Evolutionary conservation across 2,888 invertebrate genomes (phyloP), one percentile per base, ranked within the genome.

Genomic region (Tenthredo notha): DNA sequence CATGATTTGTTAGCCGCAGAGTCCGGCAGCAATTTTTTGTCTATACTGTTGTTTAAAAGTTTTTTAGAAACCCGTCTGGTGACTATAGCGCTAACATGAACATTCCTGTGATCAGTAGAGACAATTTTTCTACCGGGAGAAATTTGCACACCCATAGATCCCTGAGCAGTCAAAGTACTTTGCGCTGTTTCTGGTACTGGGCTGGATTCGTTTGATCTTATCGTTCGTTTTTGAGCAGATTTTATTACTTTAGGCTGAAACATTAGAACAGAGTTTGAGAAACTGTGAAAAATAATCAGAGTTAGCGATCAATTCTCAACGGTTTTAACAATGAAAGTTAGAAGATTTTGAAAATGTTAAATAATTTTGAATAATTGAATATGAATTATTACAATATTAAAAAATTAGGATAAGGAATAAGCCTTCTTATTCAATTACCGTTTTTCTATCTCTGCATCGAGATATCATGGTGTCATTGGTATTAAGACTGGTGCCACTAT

Each of bases 21-120:
- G 25, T 50, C 50, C 1, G 29, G 18, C 33, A 50, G 29, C 15
- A n/a, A 37, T 33, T 54, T 33, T 6, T 54, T 54, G 18, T 78
- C 54, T 6, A 18, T 12, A 40, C 21, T 37, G 40, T 80, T 61
- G 21, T 80, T 80, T 61, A 15, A 29, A 18, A 84, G n/a, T 54
- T 90, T 90, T 78, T 90, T 88, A 0, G 89, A 90, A 43, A 89
- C 90, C 33, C 89, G 88, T 70, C 90, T 87, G 18, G 90, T 89
- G 0, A 90, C 89, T 43, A 90, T 90, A 6, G 87, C 84, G 85
- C 89, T 90, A 15, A 87, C 87, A 78, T 84, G 85, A 0, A 54
- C 25, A 47, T 86, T 85, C 84, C 85, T 88, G 61, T 87, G 85
- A 12, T 84, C 50, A 10, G 86, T 77, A 25, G 77, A 21, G 12